phyloP scores from a whole-genome alignment of 92 coral and sea anemone species.

The Muricea muricata region DNA sequence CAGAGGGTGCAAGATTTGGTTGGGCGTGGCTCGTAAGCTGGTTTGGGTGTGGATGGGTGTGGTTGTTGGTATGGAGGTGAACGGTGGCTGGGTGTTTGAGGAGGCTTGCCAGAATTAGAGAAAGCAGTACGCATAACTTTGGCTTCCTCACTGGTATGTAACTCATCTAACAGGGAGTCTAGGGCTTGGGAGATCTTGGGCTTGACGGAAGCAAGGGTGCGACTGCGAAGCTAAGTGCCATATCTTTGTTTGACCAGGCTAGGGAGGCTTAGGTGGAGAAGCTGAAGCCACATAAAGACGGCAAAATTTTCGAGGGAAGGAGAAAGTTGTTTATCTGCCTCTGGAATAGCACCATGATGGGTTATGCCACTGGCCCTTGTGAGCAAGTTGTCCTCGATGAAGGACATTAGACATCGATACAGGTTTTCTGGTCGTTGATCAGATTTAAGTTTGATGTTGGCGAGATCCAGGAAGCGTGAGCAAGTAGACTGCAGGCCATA shows the following conservation, averaged over 20 bases:
- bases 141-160: background rate
- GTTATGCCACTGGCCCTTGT: no score
- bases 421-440: background rate
- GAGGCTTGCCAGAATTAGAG: background rate
- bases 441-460: background rate
- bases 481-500: background rate
- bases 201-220: no score
- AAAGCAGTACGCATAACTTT: no score
- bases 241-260: slow-evolving; percentile 9
- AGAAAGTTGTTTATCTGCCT: background rate
- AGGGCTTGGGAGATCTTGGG: no score
- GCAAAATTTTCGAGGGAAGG: no score
- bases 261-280: no score
- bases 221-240: background rate
- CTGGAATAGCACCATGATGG: no score
- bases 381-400: no score
- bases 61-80: background rate
- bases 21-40: background rate
- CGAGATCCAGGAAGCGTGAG: background rate
- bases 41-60: background rate
- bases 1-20: slow-evolving; percentile 32
- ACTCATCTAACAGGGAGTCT: background rate
- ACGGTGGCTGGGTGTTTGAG: background rate
- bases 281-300: no score
- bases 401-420: no score